These are phyloP conservation scores for Turritopsis rubra DNA, from an alignment of 30 jellyfish, hydroid and myxozoan genomes.

Conservation along the genomic window DNA sequence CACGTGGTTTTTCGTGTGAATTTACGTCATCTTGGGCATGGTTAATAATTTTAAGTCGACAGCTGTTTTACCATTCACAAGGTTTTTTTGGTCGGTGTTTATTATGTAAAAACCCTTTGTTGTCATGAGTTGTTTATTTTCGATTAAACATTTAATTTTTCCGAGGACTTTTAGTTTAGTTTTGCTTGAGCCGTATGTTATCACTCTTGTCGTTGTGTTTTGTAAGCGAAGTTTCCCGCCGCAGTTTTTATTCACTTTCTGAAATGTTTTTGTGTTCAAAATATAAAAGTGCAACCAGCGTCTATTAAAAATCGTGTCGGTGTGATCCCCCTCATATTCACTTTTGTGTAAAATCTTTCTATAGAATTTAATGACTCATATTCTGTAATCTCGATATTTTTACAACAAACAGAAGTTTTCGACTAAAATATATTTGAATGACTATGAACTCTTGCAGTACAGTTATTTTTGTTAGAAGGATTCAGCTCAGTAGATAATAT, in stretches of 20 bases:
- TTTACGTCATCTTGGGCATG: not conserved
- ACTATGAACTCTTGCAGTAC: too few relatives aligned
- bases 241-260: not conserved
- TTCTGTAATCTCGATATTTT: not conserved
- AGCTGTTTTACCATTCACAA: not conserved
- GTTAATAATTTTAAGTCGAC: not conserved
- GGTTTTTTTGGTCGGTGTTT: not conserved
- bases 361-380: not conserved
- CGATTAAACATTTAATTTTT: fast-evolving
- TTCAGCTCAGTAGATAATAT: not conserved
- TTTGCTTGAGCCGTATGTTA: not conserved
- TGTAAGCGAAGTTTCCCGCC: slow-evolving; percentile 16
- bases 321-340: not conserved
- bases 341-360: slow-evolving; percentile 6
- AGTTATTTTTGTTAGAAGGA: not conserved
- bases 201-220: not conserved
- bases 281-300: not conserved
- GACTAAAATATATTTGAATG: too few relatives aligned
- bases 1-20: not conserved
- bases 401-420: not conserved
- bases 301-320: slow-evolving; percentile 7
- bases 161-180: not conserved
- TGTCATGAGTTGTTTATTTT: not conserved
- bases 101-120: not conserved
- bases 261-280: slow-evolving; percentile 9